Conservation (phyloP, 1,140 invertebrate genomes). For the Tetragnatha versicolor region DNA sequence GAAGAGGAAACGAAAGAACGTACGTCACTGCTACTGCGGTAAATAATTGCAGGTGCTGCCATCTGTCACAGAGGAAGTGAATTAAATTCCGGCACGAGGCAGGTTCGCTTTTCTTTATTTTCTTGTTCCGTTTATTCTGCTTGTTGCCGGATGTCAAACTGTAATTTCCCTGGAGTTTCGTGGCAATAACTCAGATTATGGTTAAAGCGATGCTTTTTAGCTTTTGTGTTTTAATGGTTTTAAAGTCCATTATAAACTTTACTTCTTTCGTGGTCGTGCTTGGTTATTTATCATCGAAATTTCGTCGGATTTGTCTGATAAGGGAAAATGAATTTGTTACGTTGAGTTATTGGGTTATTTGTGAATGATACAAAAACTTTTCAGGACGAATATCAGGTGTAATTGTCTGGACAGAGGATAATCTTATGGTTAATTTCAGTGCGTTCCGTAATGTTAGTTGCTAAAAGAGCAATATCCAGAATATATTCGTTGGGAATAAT, state of each 20-base stretch:
- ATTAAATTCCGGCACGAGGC: slow-evolving; percentile 16
- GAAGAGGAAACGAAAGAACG: slow-evolving; percentile 27
- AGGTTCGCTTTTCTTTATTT: neutral
- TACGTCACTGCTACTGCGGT: slow-evolving; percentile 18
- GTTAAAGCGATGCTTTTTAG: neutral
- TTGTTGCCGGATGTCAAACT: neutral
- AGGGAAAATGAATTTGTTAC: neutral
- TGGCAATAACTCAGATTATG: slow-evolving; percentile 11
- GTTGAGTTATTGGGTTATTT: neutral
- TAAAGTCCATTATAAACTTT: neutral
- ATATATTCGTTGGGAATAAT: too few species aligned
- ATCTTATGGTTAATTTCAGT: too few species aligned
- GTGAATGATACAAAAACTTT: too few species aligned
- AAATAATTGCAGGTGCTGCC: slow-evolving; percentile 38
- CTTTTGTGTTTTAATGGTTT: neutral
- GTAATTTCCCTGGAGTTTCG: neutral
- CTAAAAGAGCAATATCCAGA: too few species aligned
- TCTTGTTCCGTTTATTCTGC: slow-evolving; percentile 5
- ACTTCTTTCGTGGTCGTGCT: neutral
- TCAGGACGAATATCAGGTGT: too few species aligned
- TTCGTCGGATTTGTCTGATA: neutral
- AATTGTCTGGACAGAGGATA: too few species aligned
- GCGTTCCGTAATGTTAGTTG: too few species aligned
- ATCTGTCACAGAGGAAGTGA: slow-evolving; percentile 29
- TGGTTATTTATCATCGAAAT: neutral